Evolutionary conservation across 1,140 invertebrate species (phyloP).

Genomic region (Hormaphis cornu): DNA sequence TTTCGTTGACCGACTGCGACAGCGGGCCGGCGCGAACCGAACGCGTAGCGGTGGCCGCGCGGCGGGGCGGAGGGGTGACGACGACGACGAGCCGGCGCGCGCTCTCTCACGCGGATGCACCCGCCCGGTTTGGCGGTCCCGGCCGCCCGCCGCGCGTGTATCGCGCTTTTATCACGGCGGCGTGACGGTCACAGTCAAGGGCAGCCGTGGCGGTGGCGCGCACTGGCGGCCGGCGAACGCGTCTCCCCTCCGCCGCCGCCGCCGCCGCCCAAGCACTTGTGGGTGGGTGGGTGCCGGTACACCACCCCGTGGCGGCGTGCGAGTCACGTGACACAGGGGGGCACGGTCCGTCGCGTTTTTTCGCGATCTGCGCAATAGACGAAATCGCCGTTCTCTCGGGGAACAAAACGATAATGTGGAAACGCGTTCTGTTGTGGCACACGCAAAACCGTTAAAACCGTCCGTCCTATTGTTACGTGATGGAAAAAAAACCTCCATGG

Average conservation of each 20-base stretch:
- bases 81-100: neutral
- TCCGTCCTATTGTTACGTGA: no score
- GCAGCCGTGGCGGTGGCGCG: conserved; percentile 15
- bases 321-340: neutral
- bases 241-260: neutral
- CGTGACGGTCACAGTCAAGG: conserved; percentile 29
- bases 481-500: no score
- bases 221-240: neutral
- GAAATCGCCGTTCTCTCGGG: no score
- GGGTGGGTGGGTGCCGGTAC: no score
- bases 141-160: neutral
- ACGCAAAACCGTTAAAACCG: no score
- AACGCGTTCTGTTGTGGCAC: no score
- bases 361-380: no score
- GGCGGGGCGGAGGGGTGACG: neutral
- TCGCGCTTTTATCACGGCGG: neutral
- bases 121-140: conserved; percentile 13
- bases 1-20: conserved; percentile 29
- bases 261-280: no score
- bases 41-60: neutral
- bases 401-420: no score
- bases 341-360: no score
- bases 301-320: neutral
- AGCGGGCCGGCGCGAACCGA: neutral
- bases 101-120: neutral